Percentiles rank a stretch among this genome's conserved stretches.
These are phyloP conservation scores for Acromyrmex echinatior DNA, from an alignment of 1,140 invertebrate genomes.

Conservation along the genomic window DNA sequence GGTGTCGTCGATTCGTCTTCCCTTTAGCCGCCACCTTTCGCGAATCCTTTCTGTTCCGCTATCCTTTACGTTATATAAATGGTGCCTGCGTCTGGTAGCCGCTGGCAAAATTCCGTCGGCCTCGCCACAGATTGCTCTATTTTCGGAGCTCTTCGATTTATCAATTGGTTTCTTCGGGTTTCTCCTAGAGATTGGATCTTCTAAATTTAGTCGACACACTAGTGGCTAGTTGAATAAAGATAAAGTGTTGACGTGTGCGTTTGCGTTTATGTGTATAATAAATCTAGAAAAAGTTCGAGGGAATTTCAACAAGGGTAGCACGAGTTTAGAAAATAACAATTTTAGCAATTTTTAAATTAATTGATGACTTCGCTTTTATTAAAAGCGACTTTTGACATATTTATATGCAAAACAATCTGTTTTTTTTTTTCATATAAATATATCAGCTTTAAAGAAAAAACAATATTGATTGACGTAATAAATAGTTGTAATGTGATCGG, in stretches of 20 bases:
- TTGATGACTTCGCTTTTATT: constrained; percentile 6
- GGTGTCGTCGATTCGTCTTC: constrained; percentile 85
- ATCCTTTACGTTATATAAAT: constrained; percentile 84
- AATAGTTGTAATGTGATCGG: not conserved
- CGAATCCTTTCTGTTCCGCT: constrained; percentile 78
- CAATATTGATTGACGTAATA: not conserved
- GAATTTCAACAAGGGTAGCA: not conserved
- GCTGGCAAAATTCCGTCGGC: constrained; percentile 68
- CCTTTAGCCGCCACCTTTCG: constrained; percentile 73
- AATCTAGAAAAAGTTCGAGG: not conserved
- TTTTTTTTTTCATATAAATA: too few relatives aligned
- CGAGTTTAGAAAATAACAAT: not conserved
- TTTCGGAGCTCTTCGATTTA: constrained; percentile 79
- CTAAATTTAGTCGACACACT: constrained; percentile 42
- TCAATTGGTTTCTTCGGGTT: constrained; percentile 77
- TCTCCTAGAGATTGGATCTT: constrained; percentile 46
- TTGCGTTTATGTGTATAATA: not conserved
- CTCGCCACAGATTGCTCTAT: constrained; percentile 72
- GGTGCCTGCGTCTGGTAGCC: constrained; percentile 77
- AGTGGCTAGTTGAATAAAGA: constrained; percentile 7
- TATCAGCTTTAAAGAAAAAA: not conserved
- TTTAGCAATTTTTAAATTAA: not conserved
- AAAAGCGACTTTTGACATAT: not conserved
- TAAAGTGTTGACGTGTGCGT: not conserved
- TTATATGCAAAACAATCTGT: not conserved